Conservation (phyloP, 1,140 invertebrate species). For the Littorina saxatilis region DNA sequence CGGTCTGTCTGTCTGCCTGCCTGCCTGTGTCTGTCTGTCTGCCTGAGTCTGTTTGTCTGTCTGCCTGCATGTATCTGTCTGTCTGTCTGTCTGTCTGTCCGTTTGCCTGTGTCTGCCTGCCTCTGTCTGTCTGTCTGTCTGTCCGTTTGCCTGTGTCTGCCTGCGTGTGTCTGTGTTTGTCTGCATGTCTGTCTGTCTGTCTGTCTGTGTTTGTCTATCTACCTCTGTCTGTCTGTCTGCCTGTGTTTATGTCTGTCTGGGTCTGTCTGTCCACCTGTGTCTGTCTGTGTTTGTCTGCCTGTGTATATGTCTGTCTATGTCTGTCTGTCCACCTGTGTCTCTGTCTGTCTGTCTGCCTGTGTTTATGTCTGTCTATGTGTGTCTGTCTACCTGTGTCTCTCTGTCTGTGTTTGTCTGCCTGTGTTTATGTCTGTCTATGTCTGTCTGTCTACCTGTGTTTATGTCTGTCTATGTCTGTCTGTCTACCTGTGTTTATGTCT, state of each 20-base stretch:
- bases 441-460: no score
- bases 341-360: no score
- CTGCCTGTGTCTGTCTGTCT: not conserved
- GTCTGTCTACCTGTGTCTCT: no score
- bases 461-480: no score
- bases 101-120: not conserved
- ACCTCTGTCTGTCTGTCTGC: not conserved
- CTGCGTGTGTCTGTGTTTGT: slow-evolving; percentile 20
- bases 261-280: not conserved
- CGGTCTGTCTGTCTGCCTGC: slow-evolving; percentile 1
- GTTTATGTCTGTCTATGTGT: no score
- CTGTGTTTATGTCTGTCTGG: not conserved
- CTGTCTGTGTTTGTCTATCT: not conserved
- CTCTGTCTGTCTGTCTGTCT: not conserved
- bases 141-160: no score
- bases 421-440: no score
- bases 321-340: no score
- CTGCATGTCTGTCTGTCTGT: not conserved
- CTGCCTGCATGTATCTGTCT: slow-evolving; percentile 1
- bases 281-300: no score
- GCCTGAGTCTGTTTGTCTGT: not conserved
- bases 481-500: no score
- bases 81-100: not conserved
- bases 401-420: no score
- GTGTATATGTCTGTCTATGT: no score